Base-by-base conservation (phyloP, 92 coral and sea anemone genomes). In the Heliopora coerulea region DNA sequence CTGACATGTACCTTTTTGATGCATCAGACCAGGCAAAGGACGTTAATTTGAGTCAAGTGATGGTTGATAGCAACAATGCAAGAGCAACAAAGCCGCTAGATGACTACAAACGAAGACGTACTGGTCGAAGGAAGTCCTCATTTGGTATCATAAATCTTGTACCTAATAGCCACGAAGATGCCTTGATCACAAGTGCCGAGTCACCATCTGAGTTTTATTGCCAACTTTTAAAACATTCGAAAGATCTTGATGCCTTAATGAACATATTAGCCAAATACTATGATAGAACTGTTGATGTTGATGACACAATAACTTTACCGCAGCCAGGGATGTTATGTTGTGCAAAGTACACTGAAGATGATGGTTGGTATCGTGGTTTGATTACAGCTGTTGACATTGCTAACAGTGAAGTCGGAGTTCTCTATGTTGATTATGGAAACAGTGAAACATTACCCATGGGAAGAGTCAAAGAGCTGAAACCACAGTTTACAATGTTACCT, bases 361-460 rank as follows among this genome's bases (percentile, higher is more conserved):
- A 83, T 21, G 86, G 89, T 31, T 93, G 98, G 98, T 93, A 93
- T 59, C 81, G 98, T 50, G 98, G 95, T 52, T 59, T 85, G 33
- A 96, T 93, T 10, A 65, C 67, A 0, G 80, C 64, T 14, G 65
- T 81, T 12, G 60, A 28, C 7, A 60, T 58, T 25, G 68, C 93
- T 0, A 80, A 84, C 20, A 78, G 86, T 37, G 82, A 81, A 15
- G 80, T 79, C 29, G 62, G 73, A 34, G 91, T 93, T 32, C 88
- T 79, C 75, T 93, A 85, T 77, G 79, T 90, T 59, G 98, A 93
- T 74, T 93, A 93, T 82, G 98, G 98, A 1, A 93, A 93, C 82
- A 83, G 83, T 31, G 98, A 93, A 54, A 67, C 72, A 0, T 29
- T 93, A 15, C 83, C 90, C 29, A 78, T 82, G 15, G 76, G 65